Base-by-base conservation (phyloP, 2,888 invertebrate genomes). In the Rhagonycha lutea region DNA sequence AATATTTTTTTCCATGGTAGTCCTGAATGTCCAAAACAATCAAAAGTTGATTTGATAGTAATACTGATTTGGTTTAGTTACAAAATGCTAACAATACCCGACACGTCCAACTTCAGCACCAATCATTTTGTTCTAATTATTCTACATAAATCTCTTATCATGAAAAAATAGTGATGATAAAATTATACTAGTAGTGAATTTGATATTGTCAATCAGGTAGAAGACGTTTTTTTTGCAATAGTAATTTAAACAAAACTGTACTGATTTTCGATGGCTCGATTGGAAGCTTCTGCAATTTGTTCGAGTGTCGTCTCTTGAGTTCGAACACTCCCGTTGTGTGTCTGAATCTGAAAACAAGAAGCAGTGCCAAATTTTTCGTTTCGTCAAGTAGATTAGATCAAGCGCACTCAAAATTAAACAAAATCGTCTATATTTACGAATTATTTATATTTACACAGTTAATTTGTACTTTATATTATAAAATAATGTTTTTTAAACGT, bases 301-400 rank as follows among this genome's bases (percentile, higher is more conserved):
- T 95, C 96, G 80, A 96, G 89, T 63, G 95, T 94, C 24, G 94
- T 94, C 29, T 94, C 92, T 76, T 95, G 91, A 83, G 94, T 93
- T 78, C 96, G 90, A 79, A 96, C 94, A 80, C 96, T 94, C 80
- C 95, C 96, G 80, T 94, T 94, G 86, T 93, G 94, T 0, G 94
- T 93, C 80, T 94, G 92, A 78, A 93, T 92, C 91, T 94, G 88
- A 79, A 86, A 86, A 85, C 65, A 68, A 47, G 18, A 23, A 69
- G 68, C 76, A 14, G 60, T 47, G 47, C 47, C 47, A 47, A 47
- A 7, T n/a, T 47, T 47, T 47, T 24, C 63, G 47, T 47, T 47
- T 47, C 12, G 47, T 65, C 18, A 65, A 65, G 26, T 65, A 24
- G 26, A 65, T 65, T 24, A 47, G 47, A 26, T 26, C n/a, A 63